These are phyloP conservation scores for Pithys albifrons DNA, from an alignment of 2,113 vertebrate genomes.

Conservation along the genomic window DNA sequence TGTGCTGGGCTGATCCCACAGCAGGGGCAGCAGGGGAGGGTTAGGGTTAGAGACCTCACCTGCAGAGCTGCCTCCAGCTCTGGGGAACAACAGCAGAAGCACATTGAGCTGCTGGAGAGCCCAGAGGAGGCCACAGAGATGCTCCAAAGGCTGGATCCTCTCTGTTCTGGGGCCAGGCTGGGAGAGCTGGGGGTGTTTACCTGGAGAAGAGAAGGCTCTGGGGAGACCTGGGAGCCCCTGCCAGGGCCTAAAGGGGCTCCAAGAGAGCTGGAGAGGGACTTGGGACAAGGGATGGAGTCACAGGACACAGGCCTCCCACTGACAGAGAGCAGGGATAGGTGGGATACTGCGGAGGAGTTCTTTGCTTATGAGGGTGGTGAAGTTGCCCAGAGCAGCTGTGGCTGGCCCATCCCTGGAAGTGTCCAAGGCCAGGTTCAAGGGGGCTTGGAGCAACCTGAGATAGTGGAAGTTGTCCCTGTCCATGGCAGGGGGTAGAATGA, in stretches of 20 bases:
- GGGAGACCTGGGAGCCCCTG: background rate
- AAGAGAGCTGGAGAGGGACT: background rate
- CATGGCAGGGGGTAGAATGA: background rate
- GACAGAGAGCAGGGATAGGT: background rate
- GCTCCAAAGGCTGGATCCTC: background rate
- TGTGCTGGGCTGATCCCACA: background rate
- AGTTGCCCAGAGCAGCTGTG: background rate
- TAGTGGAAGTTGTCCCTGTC: background rate
- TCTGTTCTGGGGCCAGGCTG: background rate
- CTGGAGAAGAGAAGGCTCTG: background rate
- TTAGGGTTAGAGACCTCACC: background rate
- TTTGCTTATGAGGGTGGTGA: background rate
- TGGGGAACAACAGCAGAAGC: background rate
- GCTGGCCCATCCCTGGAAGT: background rate
- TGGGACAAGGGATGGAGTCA: background rate
- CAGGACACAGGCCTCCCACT: background rate
- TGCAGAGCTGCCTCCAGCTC: background rate
- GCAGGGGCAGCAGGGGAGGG: background rate
- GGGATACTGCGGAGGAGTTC: background rate
- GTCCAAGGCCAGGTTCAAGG: background rate
- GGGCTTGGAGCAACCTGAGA: background rate
- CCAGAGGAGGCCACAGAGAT: background rate
- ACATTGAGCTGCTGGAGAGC: background rate
- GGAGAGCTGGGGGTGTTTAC: background rate
- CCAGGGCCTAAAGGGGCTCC: background rate